Base-by-base conservation (phyloP, 2,888 invertebrate species). In the Belgica antarctica region DNA sequence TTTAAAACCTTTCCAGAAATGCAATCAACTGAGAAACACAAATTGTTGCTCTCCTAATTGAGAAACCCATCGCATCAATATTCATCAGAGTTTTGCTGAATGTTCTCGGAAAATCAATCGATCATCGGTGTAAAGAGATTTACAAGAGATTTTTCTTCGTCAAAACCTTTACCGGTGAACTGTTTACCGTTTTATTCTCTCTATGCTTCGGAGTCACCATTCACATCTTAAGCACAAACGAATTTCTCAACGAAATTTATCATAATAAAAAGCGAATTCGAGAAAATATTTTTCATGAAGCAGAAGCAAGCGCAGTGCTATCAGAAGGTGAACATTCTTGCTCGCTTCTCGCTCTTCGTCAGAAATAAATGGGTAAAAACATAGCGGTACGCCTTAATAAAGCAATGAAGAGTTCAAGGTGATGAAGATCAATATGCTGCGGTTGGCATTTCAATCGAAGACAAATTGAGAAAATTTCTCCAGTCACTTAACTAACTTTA, bases 341-440 rank as follows among this genome's bases (percentile, higher is more conserved):
- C 52, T 22, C 4, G 17, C 41, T 41, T 31, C 10, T 31, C 31
- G 41, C n/a, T 41, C n/a, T 12, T 15, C n/a, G 41, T 12, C 8
- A 22, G 4, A 52, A 22, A 22, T 52, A 22, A 52, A 52, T 52
- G 52, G 52, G 2, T 52, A 7, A 3, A 17, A 52, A 52, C 41
- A 15, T 52, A 52, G 52, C 52, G 5, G 52, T 52, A 52, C 17
- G 22, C 7, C 22, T 52, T 2, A 52, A 52, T 5, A 52, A 4
- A 52, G 22, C 17, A n/a, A 62, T 1, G n/a, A 62, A 22, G n/a
- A 63, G 63, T 63, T 63, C 63, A 63, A 63, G 63, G 63, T 63
- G 41, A 8, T 22, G 41, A 41, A 63, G 63, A 63, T 63, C 63
- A 63, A 41, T 63, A 36, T 27, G 10, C 27, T 15, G 27, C 15